Base-by-base conservation (phyloP, 2,113 vertebrate species). In the Drymodes brunneopygia region DNA sequence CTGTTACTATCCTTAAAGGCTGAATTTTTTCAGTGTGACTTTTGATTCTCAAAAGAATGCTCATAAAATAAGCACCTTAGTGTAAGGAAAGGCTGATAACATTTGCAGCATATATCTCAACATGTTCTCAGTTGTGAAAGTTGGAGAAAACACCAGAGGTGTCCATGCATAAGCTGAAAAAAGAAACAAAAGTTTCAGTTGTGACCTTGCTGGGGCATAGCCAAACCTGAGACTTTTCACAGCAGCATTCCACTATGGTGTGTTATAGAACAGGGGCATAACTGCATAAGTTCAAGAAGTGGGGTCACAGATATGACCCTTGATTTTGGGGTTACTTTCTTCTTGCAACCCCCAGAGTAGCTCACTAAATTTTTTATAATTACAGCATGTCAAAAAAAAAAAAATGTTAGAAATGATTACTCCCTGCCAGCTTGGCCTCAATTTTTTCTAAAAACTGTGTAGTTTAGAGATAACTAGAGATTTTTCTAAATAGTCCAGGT, bases 161-260 rank as follows among this genome's bases (percentile, higher is more conserved):
- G 11, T 25, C 38, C 35, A 21, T 38, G 29, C 9, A 20, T 13
- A n/a, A 73, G 4, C 17, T 36, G 8, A 15, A 66, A 66, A 66
- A 73, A 73, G 11, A 27, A 44, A 10, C 5, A 57, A 27, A 57
- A 17, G 4, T 29, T 73, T 57, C 33, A 60, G 2, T 66, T 67
- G 38, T 67, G 38, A 16, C 38, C 45, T 53, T 1, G 0, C 19
- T 36, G 19, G 44, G 13, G 33, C 33, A 51, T 22, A 42, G 24
- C 31, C 33, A 27, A 73, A 50, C 3, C 4, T 20, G 27, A 44
- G 33, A 65, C 7, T 44, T 36, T 33, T 33, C 2, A 3, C 15
- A 27, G 19, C 24, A n/a, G 18, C 20, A 7, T 40, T 67, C 11
- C 16, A 17, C 7, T n/a, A 19, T 0, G 0, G 6, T 45, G 3